Evolutionary conservation across 2,797 vertebrate genomes (phyloP), one percentile per base, ranked within the genome.

Genomic region (Amphiprion clarkii): DNA sequence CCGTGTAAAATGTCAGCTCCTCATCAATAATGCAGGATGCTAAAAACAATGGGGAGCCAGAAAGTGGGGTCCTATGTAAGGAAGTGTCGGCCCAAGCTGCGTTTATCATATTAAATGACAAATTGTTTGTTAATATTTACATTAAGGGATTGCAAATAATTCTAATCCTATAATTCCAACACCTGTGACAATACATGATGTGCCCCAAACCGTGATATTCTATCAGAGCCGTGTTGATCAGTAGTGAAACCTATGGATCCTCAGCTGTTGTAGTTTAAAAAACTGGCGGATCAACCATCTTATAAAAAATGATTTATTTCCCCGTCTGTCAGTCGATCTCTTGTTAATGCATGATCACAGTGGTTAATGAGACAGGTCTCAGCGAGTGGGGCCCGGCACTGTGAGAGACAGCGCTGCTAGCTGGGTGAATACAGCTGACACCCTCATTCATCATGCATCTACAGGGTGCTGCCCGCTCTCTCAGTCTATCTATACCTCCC

Each of bases 381-480:
- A 7, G 76, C 19, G 55, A 62, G 68, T 23, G 63, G 73, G 86
- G 71, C 62, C 71, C 14, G 68, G 79, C 79, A 76, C 70, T 78
- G 52, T 81, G 64, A 0, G 74, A 77, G 71, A 76, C 79, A 65
- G 84, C 16, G 7, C 79, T 62, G 78, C 79, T 83, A 67, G 76
- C 83, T 80, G 75, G 80, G 68, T 87, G 90, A 86, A 76, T 78
- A 65, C 76, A 81, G 63, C 75, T 91, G 91, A 92, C 89, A 89
- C 85, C 79, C 81, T 90, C 88, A 84, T 93, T 90, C 85, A 93
- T 93, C 92, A 93, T 83, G 66, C 39, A 77, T 76, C 82, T 78
- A 83, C 83, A 72, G 77, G 70, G 88, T 76, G 70, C 82, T 77
- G 83, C 72, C 71, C 51, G 56, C 83, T 77, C 74, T 70, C 58